Evolutionary conservation across 2,113 vertebrate genomes (phyloP).

Genomic region (Carassius carassius): DNA sequence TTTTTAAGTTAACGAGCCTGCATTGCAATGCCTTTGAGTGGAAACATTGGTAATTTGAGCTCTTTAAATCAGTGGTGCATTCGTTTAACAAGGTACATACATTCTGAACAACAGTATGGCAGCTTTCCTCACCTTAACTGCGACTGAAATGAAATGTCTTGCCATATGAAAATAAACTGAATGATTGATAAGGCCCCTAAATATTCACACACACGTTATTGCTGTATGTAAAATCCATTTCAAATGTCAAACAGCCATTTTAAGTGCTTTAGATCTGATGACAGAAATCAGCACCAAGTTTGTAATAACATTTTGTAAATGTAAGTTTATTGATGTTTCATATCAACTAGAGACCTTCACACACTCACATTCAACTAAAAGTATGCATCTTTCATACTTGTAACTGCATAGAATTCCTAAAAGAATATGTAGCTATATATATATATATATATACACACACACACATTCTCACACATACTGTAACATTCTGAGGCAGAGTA

Average conservation of each 20-base stretch:
- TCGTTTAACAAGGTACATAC: constrained; percentile 16
- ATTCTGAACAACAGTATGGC: constrained; percentile 21
- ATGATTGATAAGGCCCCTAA: background rate
- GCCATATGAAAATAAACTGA: background rate
- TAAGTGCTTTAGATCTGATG: background rate
- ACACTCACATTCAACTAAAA: background rate
- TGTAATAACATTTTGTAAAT: background rate
- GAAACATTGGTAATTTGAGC: constrained; percentile 43
- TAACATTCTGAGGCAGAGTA: background rate
- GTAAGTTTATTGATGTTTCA: background rate
- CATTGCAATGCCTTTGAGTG: constrained; percentile 40
- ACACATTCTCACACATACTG: background rate
- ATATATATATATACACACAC: background rate
- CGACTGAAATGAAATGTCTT: background rate
- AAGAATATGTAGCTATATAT: background rate
- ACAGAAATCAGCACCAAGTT: background rate
- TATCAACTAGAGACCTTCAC: background rate
- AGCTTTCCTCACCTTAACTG: constrained; percentile 11
- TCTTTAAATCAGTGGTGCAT: constrained; percentile 44
- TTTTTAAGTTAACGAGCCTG: constrained; percentile 47
- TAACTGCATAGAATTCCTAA: background rate
- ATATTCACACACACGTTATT: background rate
- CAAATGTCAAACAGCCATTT: too few relatives aligned
- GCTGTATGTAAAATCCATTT: background rate
- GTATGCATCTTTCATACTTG: background rate